Evolutionary conservation across 1,140 invertebrate genomes (phyloP), one percentile per base, ranked within the genome.

Genomic region (Venturia canescens): DNA sequence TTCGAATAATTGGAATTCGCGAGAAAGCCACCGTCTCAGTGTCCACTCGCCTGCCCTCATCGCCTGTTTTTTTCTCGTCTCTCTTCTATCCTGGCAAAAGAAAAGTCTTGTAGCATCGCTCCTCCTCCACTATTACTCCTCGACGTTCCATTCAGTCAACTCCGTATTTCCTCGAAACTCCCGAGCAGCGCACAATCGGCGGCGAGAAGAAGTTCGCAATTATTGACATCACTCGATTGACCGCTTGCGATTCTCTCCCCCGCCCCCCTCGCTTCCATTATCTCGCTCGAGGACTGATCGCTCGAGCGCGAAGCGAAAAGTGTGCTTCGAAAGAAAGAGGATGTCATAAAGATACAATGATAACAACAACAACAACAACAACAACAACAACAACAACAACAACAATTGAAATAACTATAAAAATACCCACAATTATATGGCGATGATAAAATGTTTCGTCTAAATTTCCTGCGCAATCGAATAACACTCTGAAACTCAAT

Each of bases 1-100:
- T 50, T 84, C 88, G 82, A 86, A 89, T 90, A 90, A 90, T 89
- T 84, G 86, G 83, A 85, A 86, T 85, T 82, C 83, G 82, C 85
- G 84, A 69, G 66, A 66, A 84, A 80, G 38, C 79, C 7, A 79
- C 9, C 7, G 9, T 26, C n/a, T n/a, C n/a, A n/a, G 60, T 27
- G 27, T 63, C 0, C 27, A 26, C 72, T 4, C 48, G 44, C 44
- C 6, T 44, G 16, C 76, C 21, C n/a, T 34, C n/a, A n/a, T n/a
- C 21, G 6, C 48, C 27, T 27, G n/a, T 29, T 26, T 34, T 50
- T 26, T 34, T 29, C 16, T 31, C n/a, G 16, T 75, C 26, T 67
- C 21, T 48, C 11, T 50, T 48, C 11, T 50, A 9, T 69, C 15
- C 48, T 48, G 29, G 48, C 26, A 50, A 18, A 50, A 50, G 50